Evolutionary conservation across 2,797 vertebrate species (phyloP), one percentile per base, ranked within the genome.

Genomic region (Choloepus didactylus): DNA sequence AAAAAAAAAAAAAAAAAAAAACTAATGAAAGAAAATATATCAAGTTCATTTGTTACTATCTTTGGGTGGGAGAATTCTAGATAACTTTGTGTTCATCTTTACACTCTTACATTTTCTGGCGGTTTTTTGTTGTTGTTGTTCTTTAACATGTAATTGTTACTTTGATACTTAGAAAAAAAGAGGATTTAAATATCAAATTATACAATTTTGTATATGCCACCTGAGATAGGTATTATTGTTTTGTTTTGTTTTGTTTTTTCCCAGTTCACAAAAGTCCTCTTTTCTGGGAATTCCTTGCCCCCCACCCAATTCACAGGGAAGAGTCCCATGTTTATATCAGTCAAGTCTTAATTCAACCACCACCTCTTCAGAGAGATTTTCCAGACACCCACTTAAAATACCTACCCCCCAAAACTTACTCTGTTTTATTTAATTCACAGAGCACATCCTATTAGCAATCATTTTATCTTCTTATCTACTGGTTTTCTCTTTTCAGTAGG

Each of bases 81-180:
- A 82, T 46, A 69, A 75, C 70, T 88, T 79, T 19, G 64, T 62
- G 38, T 89, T 72, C 56, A 56, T 46, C 62, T 87, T 87, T 77
- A 49, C 35, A 23, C 2, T 72, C 77, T 54, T 70, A 83, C 23
- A 59, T 77, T 51, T 83, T 83, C 56, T 72, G 70, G 35, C 12
- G 51, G n/a, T n/a, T 56, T 81, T 69, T 46, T 5, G 49, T 81
- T 91, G 27, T 86, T 35, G 35, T 35, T 91, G 27, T 86, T 35
- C 2, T 35, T 3, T 67, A 59, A 79, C 16, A 86, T 18, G 9
- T 41, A 72, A 72, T 62, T 64, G 31, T 69, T 51, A 69, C 27
- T 81, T 67, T 38, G 16, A 89, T 69, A 29, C 29, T 81, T 76
- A 70, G 54, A 15, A 38, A 59, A 59, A 72, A 38, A 54, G 19